Evolutionary conservation across 2,797 vertebrate species (phyloP), one percentile per base, ranked within the genome.

Genomic region (Tympanoctomys barrerae): DNA sequence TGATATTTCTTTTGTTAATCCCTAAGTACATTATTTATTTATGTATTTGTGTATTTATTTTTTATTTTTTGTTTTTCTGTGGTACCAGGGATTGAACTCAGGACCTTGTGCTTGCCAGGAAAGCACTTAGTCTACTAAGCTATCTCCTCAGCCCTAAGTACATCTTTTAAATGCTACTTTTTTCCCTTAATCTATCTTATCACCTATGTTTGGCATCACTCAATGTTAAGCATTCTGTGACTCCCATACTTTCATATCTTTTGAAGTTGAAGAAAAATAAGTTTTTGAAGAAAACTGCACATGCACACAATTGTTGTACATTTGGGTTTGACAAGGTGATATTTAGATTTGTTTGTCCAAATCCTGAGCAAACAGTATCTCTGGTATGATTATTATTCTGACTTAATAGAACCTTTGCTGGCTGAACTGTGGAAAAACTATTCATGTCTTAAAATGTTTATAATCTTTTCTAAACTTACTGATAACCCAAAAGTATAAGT

Each of bases 261-360:
- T 91, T 85, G 28, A 62, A 96, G 85, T 96, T 28, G 94, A 95
- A 95, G 39, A 92, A 95, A 95, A 96, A 95, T 36, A 96, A 61
- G 1, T 95, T 96, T 95, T 93, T 71, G 93, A 96, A 96, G 71
- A 68, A 97, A 95, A 26, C 28, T 77, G n/a, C 33, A 62, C 19
- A 85, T 57, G 54, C 39, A 42, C 22, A 81, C 33, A 95, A 96
- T 18, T 94, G 49, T 57, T 94, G 89, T 57, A 46, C 87, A 92
- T 96, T 94, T 96, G 66, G 1, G 8, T 36, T 78, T 95, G 87
- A 93, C 62, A 77, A 97, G 80, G 87, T 95, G 79, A 49, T 52
- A 95, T 93, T 95, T 91, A 70, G 49, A 92, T 94, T 92, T 81
- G 61, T 95, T 96, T 94, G 66, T 91, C 57, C 89, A 92, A 91